Conservation (phyloP, 2,888 invertebrate species). For the Auanema freiburgensis region DNA sequence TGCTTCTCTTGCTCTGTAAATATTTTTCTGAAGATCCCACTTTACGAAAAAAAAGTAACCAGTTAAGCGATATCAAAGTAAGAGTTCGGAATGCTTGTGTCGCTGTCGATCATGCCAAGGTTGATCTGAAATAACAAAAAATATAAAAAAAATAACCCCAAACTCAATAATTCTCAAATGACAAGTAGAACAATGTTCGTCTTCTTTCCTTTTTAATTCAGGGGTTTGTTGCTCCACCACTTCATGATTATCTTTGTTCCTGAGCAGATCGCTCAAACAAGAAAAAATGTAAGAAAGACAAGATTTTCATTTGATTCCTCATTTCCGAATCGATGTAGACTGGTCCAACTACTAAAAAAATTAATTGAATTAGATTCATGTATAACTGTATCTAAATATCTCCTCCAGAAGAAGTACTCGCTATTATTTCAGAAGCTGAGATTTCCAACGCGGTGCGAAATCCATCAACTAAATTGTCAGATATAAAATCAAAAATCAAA, state of each 20-base stretch:
- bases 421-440: slow-evolving; percentile 23
- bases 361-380: slow-evolving; percentile 27
- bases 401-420: slow-evolving; percentile 21
- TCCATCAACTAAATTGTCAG: slow-evolving; percentile 24
- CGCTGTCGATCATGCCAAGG: slow-evolving; percentile 25
- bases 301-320: slow-evolving; percentile 22
- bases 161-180: slow-evolving; percentile 25
- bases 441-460: slow-evolving; percentile 24
- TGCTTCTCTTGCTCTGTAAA: no score
- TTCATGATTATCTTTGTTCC: slow-evolving; percentile 8
- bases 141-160: slow-evolving; percentile 23
- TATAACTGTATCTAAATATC: slow-evolving; percentile 24
- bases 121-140: slow-evolving; percentile 28
- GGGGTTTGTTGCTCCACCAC: slow-evolving; percentile 21
- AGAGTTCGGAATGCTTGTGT: slow-evolving; percentile 22
- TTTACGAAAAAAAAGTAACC: slow-evolving; percentile 18
- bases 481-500: slow-evolving; percentile 24
- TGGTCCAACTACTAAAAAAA: slow-evolving; percentile 19
- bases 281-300: slow-evolving; percentile 21
- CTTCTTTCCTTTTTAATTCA: slow-evolving; percentile 23
- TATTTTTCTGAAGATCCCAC: slow-evolving; percentile 18
- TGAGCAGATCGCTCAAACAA: slow-evolving; percentile 23
- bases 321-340: slow-evolving; percentile 24
- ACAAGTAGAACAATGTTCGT: slow-evolving; percentile 19
- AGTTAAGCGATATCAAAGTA: slow-evolving; percentile 21